Evolutionary conservation across 35 echinoderm and acorn worm species (phyloP).

Genomic region (Anneissia japonica): DNA sequence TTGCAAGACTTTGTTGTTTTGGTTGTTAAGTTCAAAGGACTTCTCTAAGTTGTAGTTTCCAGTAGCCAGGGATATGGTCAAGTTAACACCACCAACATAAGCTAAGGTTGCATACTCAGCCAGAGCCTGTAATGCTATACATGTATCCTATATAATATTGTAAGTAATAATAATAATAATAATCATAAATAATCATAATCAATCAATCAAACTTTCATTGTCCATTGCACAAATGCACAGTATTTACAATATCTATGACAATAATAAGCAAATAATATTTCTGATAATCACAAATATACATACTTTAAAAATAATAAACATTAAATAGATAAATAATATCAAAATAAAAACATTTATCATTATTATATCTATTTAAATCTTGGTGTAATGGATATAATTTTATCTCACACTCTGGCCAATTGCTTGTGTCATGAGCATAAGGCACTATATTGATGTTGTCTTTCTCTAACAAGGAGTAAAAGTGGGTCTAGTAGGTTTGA

Average conservation of each 20-base stretch:
- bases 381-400: too few relatives aligned
- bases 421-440: too few relatives aligned
- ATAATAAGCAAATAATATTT: too few relatives aligned
- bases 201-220: background rate
- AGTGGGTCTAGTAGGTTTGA: too few relatives aligned
- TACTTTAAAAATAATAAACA: too few relatives aligned
- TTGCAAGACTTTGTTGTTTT: slow-evolving; percentile 93
- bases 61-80: slow-evolving; percentile 70
- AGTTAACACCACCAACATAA: slow-evolving; percentile 71
- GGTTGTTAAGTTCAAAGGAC: slow-evolving; percentile 66
- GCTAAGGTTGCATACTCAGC: slow-evolving; percentile 95
- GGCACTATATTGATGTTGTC: too few relatives aligned
- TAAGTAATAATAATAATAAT: background rate
- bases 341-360: too few relatives aligned
- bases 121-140: slow-evolving; percentile 86
- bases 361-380: too few relatives aligned
- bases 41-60: slow-evolving; percentile 55
- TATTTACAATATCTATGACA: background rate
- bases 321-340: too few relatives aligned
- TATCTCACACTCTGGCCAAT: too few relatives aligned
- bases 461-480: too few relatives aligned
- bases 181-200: background rate
- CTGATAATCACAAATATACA: too few relatives aligned
- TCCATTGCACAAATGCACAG: background rate
- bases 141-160: slow-evolving; percentile 60